Evolutionary conservation across 2,888 invertebrate genomes (phyloP).

Genomic region (Hydriomena furcata): DNA sequence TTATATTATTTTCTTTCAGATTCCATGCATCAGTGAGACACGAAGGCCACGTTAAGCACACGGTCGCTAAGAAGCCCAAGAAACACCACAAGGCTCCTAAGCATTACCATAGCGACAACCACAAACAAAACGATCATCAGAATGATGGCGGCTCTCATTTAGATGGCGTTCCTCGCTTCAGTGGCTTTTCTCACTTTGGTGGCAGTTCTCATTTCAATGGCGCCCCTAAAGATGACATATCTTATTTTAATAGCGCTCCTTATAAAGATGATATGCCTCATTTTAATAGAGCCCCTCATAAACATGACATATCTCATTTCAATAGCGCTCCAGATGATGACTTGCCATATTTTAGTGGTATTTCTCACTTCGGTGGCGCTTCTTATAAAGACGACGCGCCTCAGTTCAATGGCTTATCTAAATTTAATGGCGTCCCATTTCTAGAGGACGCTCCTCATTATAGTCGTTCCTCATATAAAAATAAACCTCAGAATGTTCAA

Average conservation of each 20-base stretch:
- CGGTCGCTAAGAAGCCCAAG: constrained; percentile 24
- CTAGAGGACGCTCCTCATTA: too few relatives aligned
- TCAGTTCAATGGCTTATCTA: background rate
- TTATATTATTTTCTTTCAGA: constrained; percentile 39
- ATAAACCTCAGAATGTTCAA: background rate
- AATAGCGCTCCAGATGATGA: too few relatives aligned
- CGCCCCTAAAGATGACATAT: background rate
- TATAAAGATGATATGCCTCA: background rate
- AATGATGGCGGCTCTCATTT: constrained; percentile 1
- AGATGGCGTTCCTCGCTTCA: background rate
- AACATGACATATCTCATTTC: too few relatives aligned
- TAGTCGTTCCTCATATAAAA: background rate
- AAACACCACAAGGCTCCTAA: constrained; percentile 34
- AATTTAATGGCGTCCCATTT: too few relatives aligned
- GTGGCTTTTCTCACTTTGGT: background rate
- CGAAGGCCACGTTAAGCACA: constrained; percentile 43
- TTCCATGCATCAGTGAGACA: constrained; percentile 52
- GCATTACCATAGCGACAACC: constrained; percentile 8
- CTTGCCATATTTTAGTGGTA: too few relatives aligned
- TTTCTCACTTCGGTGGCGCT: too few relatives aligned
- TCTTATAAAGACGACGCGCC: too few relatives aligned
- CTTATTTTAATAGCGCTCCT: background rate
- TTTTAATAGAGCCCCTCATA: background rate
- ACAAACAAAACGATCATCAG: constrained; percentile 2
- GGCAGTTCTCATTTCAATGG: background rate